A percentile compares a stretch with the other conserved stretches of the same genome.
Conservation (phyloP, 1,140 invertebrate genomes). For the Monochamus saltuarius region DNA sequence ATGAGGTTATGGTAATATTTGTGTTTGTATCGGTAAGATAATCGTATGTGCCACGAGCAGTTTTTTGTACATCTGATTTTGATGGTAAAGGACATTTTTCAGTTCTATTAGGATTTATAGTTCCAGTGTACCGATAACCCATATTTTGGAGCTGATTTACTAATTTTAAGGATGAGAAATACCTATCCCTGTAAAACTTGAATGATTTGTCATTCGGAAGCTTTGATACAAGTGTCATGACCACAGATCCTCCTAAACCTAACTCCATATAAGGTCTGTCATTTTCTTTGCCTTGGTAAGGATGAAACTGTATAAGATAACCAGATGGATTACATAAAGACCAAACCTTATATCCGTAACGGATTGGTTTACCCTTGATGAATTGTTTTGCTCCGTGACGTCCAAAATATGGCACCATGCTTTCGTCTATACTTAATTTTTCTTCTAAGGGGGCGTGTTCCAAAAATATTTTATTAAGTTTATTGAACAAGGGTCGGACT, state of each 20-base stretch:
- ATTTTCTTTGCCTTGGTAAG: slow-evolving; percentile 27
- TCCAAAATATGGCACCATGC: slow-evolving; percentile 23
- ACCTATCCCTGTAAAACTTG: slow-evolving; percentile 30
- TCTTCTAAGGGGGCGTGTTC: slow-evolving; percentile 17
- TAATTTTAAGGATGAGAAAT: slow-evolving; percentile 18
- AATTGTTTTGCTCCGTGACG: slow-evolving; percentile 24
- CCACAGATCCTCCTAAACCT: slow-evolving; percentile 28
- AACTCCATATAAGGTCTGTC: slow-evolving; percentile 27
- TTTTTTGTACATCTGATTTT: slow-evolving; percentile 31
- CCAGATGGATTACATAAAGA: slow-evolving; percentile 26
- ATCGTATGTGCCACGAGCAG: slow-evolving; percentile 5
- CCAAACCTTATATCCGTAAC: slow-evolving; percentile 31
- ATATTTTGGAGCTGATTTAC: no score
- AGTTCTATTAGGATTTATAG: no score
- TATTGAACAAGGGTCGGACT: slow-evolving; percentile 19
- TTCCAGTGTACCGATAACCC: no score
- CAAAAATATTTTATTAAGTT: slow-evolving; percentile 24
- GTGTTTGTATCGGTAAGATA: no score
- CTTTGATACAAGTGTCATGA: slow-evolving; percentile 22
- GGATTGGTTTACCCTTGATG: slow-evolving; percentile 27
- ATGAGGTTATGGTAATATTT: no score
- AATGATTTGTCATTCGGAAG: slow-evolving; percentile 23
- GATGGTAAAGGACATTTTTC: slow-evolving; percentile 6
- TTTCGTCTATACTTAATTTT: slow-evolving; percentile 27
- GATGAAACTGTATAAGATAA: slow-evolving; percentile 27